A percentile compares a stretch with the other conserved stretches of the same genome.
These are phyloP conservation scores for Ceratina calcarata DNA, from an alignment of 1,140 invertebrate genomes.

Conservation along the genomic window DNA sequence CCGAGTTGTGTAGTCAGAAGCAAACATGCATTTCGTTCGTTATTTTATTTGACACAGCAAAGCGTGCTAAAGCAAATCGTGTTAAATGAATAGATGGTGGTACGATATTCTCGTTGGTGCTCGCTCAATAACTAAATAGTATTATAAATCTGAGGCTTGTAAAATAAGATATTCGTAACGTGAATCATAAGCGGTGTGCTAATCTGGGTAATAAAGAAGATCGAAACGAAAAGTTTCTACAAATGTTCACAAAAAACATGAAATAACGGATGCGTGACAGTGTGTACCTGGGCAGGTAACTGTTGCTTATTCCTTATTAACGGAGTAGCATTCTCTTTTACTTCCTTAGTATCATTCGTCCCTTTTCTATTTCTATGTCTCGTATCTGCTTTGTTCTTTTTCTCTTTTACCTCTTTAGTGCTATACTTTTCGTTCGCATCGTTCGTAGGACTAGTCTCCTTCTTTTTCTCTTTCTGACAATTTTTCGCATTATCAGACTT, in stretches of 20 bases:
- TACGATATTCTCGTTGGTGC: neutral
- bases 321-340: constrained; percentile 58
- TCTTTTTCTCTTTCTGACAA: constrained; percentile 39
- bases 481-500: constrained; percentile 25
- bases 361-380: constrained; percentile 67
- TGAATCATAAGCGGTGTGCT: constrained; percentile 10
- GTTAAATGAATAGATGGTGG: neutral
- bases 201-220: constrained; percentile 21
- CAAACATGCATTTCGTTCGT: neutral
- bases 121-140: neutral
- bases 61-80: constrained; percentile 7
- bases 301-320: constrained; percentile 54
- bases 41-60: neutral
- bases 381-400: constrained; percentile 76
- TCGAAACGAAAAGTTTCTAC: constrained; percentile 36
- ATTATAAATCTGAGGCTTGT: constrained; percentile 9
- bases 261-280: constrained; percentile 35
- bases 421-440: constrained; percentile 61
- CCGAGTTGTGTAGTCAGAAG: neutral
- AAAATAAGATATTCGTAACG: neutral
- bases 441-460: constrained; percentile 28
- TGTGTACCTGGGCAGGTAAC: constrained; percentile 64
- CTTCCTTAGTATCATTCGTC: constrained; percentile 54
- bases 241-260: constrained; percentile 47
- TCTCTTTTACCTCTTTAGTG: constrained; percentile 72